Evolutionary conservation across 2,888 invertebrate genomes (phyloP).

Genomic region (Mellilla xanthometata): DNA sequence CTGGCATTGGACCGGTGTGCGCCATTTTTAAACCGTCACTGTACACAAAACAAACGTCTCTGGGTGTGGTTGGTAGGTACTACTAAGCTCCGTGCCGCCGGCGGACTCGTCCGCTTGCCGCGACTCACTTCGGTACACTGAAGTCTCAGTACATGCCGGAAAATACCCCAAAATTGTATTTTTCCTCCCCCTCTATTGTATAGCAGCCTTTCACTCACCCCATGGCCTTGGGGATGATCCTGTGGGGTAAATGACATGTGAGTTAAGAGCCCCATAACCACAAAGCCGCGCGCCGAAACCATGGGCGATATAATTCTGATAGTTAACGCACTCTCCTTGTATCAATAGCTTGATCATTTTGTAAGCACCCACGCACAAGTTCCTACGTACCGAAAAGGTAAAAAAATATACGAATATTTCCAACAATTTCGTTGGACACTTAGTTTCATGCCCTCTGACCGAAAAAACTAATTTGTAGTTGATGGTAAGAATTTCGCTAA

Average conservation of each 20-base stretch:
- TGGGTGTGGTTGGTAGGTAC: conserved; percentile 10
- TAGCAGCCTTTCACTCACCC: neutral
- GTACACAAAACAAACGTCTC: conserved; percentile 1
- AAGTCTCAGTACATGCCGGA: neutral
- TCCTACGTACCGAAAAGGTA: too few species aligned
- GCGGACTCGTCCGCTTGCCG: neutral
- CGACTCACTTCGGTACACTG: conserved; percentile 1
- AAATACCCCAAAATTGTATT: conserved; percentile 2
- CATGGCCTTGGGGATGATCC: neutral
- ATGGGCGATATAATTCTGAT: too few species aligned
- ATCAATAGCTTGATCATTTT: too few species aligned
- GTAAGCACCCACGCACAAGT: too few species aligned
- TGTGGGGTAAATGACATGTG: neutral
- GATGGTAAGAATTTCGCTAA: too few species aligned
- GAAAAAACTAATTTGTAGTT: too few species aligned
- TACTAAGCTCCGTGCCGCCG: neutral
- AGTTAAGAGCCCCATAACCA: neutral
- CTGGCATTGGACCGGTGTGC: neutral
- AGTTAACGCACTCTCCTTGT: too few species aligned
- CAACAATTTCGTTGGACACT: too few species aligned
- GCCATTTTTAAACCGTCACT: conserved; percentile 1
- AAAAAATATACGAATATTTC: too few species aligned
- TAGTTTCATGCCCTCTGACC: too few species aligned
- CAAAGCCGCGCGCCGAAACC: neutral
- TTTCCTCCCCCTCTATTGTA: conserved; percentile 2